These are phyloP conservation scores for Byasa hedistus DNA, from an alignment of 2,888 invertebrate species.

Conservation along the genomic window DNA sequence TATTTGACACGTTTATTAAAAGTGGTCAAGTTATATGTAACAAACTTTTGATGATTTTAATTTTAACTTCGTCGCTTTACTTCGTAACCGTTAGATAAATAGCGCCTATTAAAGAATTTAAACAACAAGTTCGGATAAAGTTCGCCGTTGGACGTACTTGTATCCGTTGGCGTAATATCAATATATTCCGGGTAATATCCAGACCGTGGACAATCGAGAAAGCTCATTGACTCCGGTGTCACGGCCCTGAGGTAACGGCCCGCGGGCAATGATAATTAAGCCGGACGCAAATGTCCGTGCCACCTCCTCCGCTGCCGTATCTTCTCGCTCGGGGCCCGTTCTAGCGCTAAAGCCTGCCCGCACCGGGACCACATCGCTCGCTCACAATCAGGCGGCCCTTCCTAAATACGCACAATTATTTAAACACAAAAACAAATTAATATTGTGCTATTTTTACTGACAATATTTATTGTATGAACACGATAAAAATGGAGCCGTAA, in stretches of 20 bases:
- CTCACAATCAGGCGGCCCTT: conserved; percentile 42
- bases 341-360: conserved; percentile 51
- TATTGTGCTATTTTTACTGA: too few species aligned
- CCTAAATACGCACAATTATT: conserved; percentile 39
- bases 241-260: conserved; percentile 42
- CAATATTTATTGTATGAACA: too few species aligned
- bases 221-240: conserved; percentile 26
- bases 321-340: conserved; percentile 53
- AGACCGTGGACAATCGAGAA: conserved; percentile 22
- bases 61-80: neutral
- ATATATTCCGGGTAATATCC: conserved; percentile 18
- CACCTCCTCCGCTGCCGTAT: conserved; percentile 43
- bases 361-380: conserved; percentile 45
- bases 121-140: conserved; percentile 20
- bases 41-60: neutral
- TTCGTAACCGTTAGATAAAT: neutral
- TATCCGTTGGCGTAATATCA: conserved; percentile 16
- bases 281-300: conserved; percentile 47
- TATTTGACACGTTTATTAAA: too few species aligned
- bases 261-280: conserved; percentile 57
- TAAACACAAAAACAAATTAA: neutral
- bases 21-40: too few species aligned
- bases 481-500: too few species aligned
- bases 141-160: conserved; percentile 21
- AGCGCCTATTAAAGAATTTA: neutral